phyloP scores from a whole-genome alignment of 2,113 vertebrate species.

The Pedetes capensis region DNA sequence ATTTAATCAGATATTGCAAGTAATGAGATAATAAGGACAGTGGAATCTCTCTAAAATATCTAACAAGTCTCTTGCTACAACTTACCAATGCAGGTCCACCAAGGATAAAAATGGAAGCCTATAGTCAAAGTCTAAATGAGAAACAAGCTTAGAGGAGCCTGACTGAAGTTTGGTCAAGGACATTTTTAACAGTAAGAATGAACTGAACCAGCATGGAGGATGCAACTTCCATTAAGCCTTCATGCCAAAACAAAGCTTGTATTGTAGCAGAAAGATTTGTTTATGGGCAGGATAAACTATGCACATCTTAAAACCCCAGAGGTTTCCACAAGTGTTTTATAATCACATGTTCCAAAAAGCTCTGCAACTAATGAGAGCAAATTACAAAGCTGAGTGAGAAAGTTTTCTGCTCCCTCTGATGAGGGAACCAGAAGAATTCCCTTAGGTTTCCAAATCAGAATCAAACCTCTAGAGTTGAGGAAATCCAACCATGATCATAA shows the following conservation, averaged over 20 bases:
- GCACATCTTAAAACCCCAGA: not conserved
- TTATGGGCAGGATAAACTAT: not conserved
- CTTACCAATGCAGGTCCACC: not conserved
- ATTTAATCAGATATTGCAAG: not conserved
- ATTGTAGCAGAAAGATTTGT: not conserved
- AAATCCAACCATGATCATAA: not conserved
- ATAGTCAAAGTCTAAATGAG: not conserved
- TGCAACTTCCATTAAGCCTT: not conserved
- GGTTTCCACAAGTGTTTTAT: not conserved
- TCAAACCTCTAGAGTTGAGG: conserved; percentile 34
- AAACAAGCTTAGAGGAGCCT: not conserved
- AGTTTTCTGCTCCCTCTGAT: conserved; percentile 42
- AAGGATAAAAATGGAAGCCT: not conserved
- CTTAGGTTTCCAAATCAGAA: not conserved
- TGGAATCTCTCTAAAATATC: not conserved
- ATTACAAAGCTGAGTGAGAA: conserved; percentile 42
- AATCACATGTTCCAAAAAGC: not conserved
- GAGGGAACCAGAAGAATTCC: conserved; percentile 27
- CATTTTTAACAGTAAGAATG: not conserved
- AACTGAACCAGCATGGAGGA: not conserved
- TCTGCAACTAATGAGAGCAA: conserved; percentile 55
- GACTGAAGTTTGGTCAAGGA: not conserved
- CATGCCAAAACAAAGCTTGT: not conserved
- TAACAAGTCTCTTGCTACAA: not conserved
- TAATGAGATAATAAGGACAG: not conserved